Base-by-base conservation (phyloP, 1,140 invertebrate genomes). In the Ectropis grisescens region DNA sequence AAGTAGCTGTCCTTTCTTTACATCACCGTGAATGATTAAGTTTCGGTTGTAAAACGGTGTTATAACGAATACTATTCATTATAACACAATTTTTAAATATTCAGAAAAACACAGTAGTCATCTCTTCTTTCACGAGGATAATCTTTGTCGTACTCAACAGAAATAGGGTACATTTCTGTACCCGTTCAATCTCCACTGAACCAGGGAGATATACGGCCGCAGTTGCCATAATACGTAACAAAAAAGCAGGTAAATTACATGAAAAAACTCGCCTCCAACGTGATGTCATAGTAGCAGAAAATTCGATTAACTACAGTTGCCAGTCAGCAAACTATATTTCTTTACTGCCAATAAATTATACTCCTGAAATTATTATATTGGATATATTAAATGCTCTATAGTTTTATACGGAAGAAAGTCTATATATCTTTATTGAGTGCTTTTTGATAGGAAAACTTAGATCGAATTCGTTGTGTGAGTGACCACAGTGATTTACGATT, bases 171-270 rank as follows among this genome's bases (percentile, higher is more conserved):
- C 16, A 19, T 19, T 57, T 51, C 58, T 41, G 39, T 45, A 41
- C 54, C 47, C 53, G 56, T 55, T 57, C 56, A 49, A 57, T 56
- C 47, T 55, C 41, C 50, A 51, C 38, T 50, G 44, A 26, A 56
- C 48, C 52, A 50, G 37, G 40, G 46, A 57, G 52, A 64, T 58
- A 66, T 59, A 68, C 58, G 58, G 13, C 50, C 52, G 43, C 53
- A 52, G 47, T 49, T 48, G 39, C 42, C 44, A 55, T 51, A 64
- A 66, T 56, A 51, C 53, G 59, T 60, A 57, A 55, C 25, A 23
- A 55, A 71, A 69, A 69, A 65, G 4, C 58, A 66, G 58, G 60
- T 62, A 56, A 66, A 66, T 61, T 59, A 64, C 59, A 43, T 32
- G 41, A 45, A 48, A 56, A 42, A 51, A 4, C 45, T 39, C 51